Conservation (phyloP, 2,797 vertebrate genomes). For the Mus minutoides region DNA sequence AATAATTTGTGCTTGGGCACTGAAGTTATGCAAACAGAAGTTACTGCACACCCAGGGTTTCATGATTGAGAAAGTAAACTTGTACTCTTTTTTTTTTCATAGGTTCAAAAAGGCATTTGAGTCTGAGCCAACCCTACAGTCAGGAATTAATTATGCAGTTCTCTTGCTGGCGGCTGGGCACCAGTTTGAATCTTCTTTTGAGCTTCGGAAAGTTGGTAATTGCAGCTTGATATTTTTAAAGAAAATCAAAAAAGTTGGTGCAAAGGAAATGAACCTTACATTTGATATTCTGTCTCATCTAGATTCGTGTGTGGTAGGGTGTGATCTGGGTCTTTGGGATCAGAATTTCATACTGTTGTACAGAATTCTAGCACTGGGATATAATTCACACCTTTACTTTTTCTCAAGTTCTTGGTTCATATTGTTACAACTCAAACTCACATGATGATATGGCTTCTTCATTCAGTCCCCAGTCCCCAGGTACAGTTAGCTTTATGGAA, state of each 20-base stretch:
- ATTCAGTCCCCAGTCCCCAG: background rate
- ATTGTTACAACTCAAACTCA: slow-evolving; percentile 22
- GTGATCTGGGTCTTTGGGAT: background rate
- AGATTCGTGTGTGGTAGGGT: background rate
- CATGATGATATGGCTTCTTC: background rate
- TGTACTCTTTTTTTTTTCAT: slow-evolving; percentile 67
- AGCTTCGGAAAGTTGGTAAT: slow-evolving; percentile 99
- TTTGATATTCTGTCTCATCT: slow-evolving; percentile 12
- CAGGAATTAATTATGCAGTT: slow-evolving; percentile 98
- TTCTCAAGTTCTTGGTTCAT: background rate
- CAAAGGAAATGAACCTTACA: background rate
- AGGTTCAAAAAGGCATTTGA: slow-evolving; percentile 99
- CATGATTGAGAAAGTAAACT: slow-evolving; percentile 83
- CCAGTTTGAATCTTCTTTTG: slow-evolving; percentile 97
- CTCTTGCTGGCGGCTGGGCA: slow-evolving; percentile 97
- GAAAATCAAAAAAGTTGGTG: slow-evolving; percentile 65
- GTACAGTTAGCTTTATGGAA: background rate
- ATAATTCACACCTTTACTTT: slow-evolving; percentile 1
- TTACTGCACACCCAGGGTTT: slow-evolving; percentile 76
- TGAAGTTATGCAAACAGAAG: slow-evolving; percentile 83
- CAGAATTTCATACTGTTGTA: background rate
- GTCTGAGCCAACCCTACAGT: slow-evolving; percentile 97
- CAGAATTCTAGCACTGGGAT: background rate
- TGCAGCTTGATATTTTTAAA: slow-evolving; percentile 79
- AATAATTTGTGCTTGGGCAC: slow-evolving; percentile 82